These are phyloP conservation scores for Belonocnema kinseyi DNA, from an alignment of 1,140 invertebrate genomes.

Conservation along the genomic window DNA sequence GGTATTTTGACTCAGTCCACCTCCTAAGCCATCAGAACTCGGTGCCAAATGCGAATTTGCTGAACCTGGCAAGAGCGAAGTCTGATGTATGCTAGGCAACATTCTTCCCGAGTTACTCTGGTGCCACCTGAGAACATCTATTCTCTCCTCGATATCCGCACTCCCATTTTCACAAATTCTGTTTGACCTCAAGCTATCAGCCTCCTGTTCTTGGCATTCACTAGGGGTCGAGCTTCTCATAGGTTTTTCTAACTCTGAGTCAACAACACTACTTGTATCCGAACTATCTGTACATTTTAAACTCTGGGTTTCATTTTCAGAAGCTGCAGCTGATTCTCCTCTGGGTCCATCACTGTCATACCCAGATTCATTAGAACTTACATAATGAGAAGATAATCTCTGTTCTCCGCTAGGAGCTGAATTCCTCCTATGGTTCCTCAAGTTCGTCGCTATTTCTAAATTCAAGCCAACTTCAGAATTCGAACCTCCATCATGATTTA, in stretches of 20 bases:
- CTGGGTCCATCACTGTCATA: conserved; percentile 86
- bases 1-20: conserved; percentile 32
- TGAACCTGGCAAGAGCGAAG: conserved; percentile 40
- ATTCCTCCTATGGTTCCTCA: conserved; percentile 66
- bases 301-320: conserved; percentile 65
- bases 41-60: conserved; percentile 31
- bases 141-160: conserved; percentile 28
- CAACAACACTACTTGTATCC: conserved; percentile 70
- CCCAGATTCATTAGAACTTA: conserved; percentile 89
- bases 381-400: conserved; percentile 77
- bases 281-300: conserved; percentile 68
- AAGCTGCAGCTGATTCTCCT: conserved; percentile 66
- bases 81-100: conserved; percentile 70
- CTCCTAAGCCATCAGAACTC: conserved; percentile 32
- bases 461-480: conserved; percentile 37
- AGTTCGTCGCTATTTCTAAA: conserved; percentile 59
- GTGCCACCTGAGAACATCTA: conserved; percentile 71
- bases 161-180: conserved; percentile 33
- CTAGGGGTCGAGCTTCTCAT: conserved; percentile 65
- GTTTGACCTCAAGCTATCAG: conserved; percentile 37
- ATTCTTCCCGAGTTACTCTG: conserved; percentile 67
- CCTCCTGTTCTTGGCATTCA: conserved; percentile 58
- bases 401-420: conserved; percentile 69
- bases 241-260: conserved; percentile 70
- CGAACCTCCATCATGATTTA: conserved; percentile 11